Conservation (phyloP, 2,113 vertebrate species). For the Antigone vipio region DNA sequence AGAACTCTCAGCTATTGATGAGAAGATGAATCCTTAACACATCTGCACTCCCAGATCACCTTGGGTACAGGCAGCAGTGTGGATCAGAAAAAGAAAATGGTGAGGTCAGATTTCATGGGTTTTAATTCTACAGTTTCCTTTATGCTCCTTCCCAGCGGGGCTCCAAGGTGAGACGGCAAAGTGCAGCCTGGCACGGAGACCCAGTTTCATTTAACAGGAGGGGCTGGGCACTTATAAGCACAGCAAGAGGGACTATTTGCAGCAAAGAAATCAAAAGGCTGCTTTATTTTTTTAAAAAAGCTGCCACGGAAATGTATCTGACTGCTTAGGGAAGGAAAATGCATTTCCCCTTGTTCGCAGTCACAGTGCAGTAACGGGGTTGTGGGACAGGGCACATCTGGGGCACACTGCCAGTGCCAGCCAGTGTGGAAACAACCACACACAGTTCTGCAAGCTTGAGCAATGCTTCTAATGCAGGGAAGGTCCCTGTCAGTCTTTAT, state of each 20-base stretch:
- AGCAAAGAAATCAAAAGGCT: not conserved
- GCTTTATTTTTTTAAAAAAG: not conserved
- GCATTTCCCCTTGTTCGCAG: not conserved
- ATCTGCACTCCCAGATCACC: not conserved
- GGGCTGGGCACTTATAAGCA: not conserved
- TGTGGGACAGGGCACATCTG: not conserved
- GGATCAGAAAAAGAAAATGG: not conserved
- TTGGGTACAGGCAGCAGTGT: not conserved
- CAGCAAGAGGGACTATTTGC: not conserved
- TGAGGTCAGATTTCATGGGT: not conserved
- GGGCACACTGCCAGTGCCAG: not conserved
- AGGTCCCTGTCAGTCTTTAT: not conserved
- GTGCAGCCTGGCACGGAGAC: not conserved
- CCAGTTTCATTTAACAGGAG: not conserved
- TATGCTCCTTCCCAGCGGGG: accelerated
- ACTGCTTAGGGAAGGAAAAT: not conserved
- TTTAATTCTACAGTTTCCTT: not conserved
- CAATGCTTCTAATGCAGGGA: not conserved
- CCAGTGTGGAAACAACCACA: not conserved
- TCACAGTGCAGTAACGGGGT: accelerated
- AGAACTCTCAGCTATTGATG: not conserved
- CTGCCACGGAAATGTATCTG: not conserved
- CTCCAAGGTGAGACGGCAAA: not conserved
- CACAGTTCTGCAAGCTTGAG: not conserved
- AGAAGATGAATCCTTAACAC: not conserved